Base-by-base conservation (phyloP, 2,113 vertebrate genomes). In the Mobula birostris region DNA sequence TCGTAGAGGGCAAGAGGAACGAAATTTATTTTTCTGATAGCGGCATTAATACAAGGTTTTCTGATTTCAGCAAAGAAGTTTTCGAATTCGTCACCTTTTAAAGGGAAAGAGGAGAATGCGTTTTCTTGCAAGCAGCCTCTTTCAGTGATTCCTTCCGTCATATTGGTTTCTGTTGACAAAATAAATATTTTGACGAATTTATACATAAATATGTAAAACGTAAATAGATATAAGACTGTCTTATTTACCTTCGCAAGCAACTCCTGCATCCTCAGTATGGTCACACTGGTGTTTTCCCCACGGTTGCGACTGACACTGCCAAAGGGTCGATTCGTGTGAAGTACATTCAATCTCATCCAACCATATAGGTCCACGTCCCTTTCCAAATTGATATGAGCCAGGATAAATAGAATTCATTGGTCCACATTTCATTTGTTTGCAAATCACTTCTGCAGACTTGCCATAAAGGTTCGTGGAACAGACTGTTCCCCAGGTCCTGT, bases 291-390 rank as follows among this genome's bases (percentile, higher is more conserved):
- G 94, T 2, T 94, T 74, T 0, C 0, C 74, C 96, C 95, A 96
- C 7, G 83, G 11, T 0, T 0, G 0, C 0, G 76, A 95, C 0
- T 56, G 95, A 7, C 97, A 97, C 21, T 96, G 95, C 96, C 96
- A 95, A 78, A 97, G 95, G 8, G 56, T 9, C 11, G 32, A 2
- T 94, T 97, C 96, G 0, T 94, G 15, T 0, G 97, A 97, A 0
- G 29, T 0, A 5, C 97, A 97, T 0, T 94, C 94, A 95, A 97
- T 94, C 5, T 96, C 95, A 0, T 97, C 96, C 15, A 96, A 94
- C 29, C 97, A 96, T 95, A 97, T 96, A 94, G 77, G 95, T 0
- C 97, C 97, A 0, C 0, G n/a, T 3, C 97, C 97, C 0, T 95
- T 83, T 27, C 95, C 29, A 0, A 97, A 97, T 0, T 0, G 0